A percentile compares a stretch with the other conserved stretches of the same genome.
These are phyloP conservation scores for Hippocampus kuda DNA, from an alignment of 2,797 vertebrate genomes.

Conservation along the genomic window DNA sequence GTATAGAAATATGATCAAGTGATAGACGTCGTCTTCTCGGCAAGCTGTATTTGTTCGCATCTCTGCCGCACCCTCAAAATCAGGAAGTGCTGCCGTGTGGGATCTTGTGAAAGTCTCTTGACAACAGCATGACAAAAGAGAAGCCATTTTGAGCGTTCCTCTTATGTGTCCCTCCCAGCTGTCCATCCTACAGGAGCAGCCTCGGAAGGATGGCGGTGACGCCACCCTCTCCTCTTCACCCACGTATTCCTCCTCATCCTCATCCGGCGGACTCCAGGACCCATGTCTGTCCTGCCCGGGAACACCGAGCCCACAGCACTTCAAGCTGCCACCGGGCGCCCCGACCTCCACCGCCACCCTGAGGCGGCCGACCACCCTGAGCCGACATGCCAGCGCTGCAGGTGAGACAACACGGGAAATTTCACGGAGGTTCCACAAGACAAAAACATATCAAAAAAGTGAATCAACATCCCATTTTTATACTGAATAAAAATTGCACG, in stretches of 20 bases:
- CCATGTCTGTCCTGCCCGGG: constrained; percentile 42
- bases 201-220: constrained; percentile 75
- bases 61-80: constrained; percentile 52
- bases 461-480: too few species aligned
- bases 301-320: constrained; percentile 49
- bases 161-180: constrained; percentile 49
- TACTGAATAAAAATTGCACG: too few species aligned
- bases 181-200: constrained; percentile 75
- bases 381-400: constrained; percentile 84
- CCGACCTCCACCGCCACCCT: constrained; percentile 71
- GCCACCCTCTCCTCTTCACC: constrained; percentile 25
- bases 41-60: constrained; percentile 10
- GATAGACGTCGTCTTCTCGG: background rate
- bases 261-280: constrained; percentile 39
- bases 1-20: constrained; percentile 15
- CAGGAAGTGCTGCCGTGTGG: constrained; percentile 60
- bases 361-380: constrained; percentile 83
- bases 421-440: background rate
- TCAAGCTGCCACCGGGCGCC: constrained; percentile 53
- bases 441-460: too few species aligned
- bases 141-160: background rate
- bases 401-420: constrained; percentile 29
- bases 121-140: background rate
- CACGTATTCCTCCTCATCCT: constrained; percentile 23
- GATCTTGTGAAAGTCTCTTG: constrained; percentile 64